Conservation (phyloP, 1,140 invertebrate genomes). For the Bilobella aurantiaca region DNA sequence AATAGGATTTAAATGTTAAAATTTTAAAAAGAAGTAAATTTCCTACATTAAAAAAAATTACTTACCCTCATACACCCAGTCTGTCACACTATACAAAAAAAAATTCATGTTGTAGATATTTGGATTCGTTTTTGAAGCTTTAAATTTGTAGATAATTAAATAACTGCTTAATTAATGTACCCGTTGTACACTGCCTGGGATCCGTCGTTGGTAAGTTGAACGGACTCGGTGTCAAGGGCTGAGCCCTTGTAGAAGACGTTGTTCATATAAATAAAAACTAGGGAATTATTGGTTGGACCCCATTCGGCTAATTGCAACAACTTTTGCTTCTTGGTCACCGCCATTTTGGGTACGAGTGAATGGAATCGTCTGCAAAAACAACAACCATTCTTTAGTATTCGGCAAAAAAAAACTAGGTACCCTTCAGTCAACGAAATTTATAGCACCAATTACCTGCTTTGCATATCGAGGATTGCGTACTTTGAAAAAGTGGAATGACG, state of each 20-base stretch:
- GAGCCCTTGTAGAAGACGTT: slow-evolving; percentile 63
- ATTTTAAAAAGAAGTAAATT: too few relatives aligned
- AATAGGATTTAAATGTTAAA: too few relatives aligned
- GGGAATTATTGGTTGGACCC: slow-evolving; percentile 56
- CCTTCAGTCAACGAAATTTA: too few relatives aligned
- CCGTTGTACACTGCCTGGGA: slow-evolving; percentile 55
- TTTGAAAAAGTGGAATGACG: slow-evolving; percentile 1
- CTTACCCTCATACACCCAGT: slow-evolving; percentile 66
- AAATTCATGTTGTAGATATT: too few relatives aligned
- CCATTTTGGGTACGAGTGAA: background rate
- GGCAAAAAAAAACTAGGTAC: too few relatives aligned
- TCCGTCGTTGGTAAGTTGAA: background rate
- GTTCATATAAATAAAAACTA: slow-evolving; percentile 68
- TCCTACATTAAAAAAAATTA: too few relatives aligned
- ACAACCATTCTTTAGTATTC: too few relatives aligned
- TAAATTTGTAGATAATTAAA: too few relatives aligned
- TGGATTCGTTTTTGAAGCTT: too few relatives aligned
- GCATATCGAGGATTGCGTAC: background rate
- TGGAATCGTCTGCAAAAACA: background rate
- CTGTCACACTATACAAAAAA: too few relatives aligned
- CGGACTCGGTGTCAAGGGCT: background rate
- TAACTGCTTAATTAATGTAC: too few relatives aligned
- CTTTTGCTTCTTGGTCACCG: background rate
- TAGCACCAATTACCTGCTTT: background rate
- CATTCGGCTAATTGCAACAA: slow-evolving; percentile 56